Conservation (phyloP, 2,113 vertebrate genomes). For the Urocynchramus pylzowi region DNA sequence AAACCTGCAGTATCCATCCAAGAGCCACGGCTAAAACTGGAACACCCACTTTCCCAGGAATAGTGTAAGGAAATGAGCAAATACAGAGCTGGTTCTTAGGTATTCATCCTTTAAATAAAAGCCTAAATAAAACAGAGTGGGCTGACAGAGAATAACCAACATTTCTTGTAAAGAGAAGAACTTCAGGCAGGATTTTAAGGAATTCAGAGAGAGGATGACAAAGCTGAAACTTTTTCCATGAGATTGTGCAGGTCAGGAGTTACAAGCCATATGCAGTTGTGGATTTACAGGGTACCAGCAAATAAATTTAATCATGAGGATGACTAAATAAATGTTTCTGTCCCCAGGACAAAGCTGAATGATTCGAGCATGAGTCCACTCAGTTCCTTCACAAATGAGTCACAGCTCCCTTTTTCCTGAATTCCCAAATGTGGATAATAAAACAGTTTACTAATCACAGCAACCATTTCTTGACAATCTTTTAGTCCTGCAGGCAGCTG, state of each 20-base stretch:
- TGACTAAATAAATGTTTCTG: neutral
- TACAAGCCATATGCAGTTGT: neutral
- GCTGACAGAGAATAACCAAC: conserved; percentile 8
- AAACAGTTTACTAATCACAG: neutral
- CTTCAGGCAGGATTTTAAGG: neutral
- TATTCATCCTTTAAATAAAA: conserved; percentile 17
- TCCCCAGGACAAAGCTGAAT: neutral
- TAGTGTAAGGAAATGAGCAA: neutral
- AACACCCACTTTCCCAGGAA: neutral
- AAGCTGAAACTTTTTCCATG: neutral
- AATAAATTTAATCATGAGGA: neutral
- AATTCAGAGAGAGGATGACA: neutral
- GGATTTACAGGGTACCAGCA: neutral
- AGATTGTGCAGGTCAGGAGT: neutral
- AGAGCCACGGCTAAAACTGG: neutral
- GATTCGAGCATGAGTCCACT: neutral
- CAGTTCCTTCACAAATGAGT: conserved; percentile 25
- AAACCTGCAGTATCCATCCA: neutral
- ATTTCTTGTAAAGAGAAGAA: neutral
- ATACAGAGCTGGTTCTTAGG: neutral
- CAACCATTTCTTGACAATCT: neutral
- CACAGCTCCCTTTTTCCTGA: neutral
- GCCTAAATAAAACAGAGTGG: conserved; percentile 47
- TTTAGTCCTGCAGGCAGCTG: neutral
- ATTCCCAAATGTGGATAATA: neutral